Base-by-base conservation (phyloP, 2,797 vertebrate species). In the Chaetodon trifasciatus region DNA sequence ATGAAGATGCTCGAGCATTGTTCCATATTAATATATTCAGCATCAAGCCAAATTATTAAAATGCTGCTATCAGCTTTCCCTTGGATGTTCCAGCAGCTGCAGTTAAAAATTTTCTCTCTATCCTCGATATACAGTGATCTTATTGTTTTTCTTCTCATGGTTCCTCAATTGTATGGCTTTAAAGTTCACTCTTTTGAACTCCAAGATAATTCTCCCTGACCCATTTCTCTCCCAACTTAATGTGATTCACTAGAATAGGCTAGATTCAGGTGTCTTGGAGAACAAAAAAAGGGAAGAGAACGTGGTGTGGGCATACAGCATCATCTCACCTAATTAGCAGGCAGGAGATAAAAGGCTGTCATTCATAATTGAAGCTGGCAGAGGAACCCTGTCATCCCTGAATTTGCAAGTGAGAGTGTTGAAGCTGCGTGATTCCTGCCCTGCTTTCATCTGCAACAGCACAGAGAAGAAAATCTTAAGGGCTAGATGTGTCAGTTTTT, bases 261-360 rank as follows among this genome's bases (percentile, higher is more conserved):
- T 79, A 81, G 57, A 82, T 88, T 57, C 83, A 91, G 89, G 91
- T 88, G 80, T 88, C 76, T 55, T 32, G 73, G 62, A 88, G 79
- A 88, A 89, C 35, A 70, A 81, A 80, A 78, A 78, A 44, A 65
- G 57, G 46, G 55, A 73, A 77, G 74, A 47, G 76, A 84, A 70
- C 1, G 46, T 58, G 71, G 75, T 65, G 81, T 37, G 79, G 87
- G 88, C 79, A 13, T 71, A 84, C 57, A 85, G 82, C 85, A 77
- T 89, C 89, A 77, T 91, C 88, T 89, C 85, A 82, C 88, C 91
- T 93, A 93, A 94, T 96, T 94, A 95, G 87, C 90, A 86, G 87
- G 83, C 77, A 73, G 57, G 69, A 94, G 93, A 96, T 95, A 92
- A 95, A 96, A 95, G 92, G 73, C 88, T 92, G 93, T 94, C 93